Evolutionary conservation across 2,797 vertebrate species (phyloP), one percentile per base, ranked within the genome.

Genomic region (Carcharodon carcharias): DNA sequence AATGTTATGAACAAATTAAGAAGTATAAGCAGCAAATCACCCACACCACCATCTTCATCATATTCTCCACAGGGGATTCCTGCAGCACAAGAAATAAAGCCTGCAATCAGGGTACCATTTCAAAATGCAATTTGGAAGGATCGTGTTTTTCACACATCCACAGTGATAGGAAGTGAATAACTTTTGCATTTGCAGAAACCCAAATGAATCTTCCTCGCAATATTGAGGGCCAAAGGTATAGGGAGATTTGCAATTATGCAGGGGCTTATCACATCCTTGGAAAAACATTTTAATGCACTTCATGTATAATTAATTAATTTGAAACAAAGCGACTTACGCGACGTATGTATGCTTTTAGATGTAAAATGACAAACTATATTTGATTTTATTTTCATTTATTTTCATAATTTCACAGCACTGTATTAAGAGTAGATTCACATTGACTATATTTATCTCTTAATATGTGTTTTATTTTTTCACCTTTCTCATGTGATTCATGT

Each of bases 371-470:
- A 91, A 58, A 89, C 35, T 31, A 61, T 16, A 91, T 89, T 91
- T 35, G 28, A 91, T 31, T 91, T n/a, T 56, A 89, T 61, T 91
- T 61, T 91, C 31, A 91, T 91, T 91, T 91, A 61, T 61, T 91
- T 91, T 21, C 56, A 61, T 35, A 91, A 61, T 56, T 91, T 56
- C 88, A 61, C 88, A 61, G 56, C 88, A 61, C 16, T 91, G 12
- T 18, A 28, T 89, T 89, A 58, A 56, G 11, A 89, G 11, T 14
- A 77, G 50, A 56, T 89, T 58, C 87, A 35, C 16, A 61, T 58
- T 91, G 31, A 91, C 28, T 31, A 61, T 91, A 61, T 61, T 91
- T n/a, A 91, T 91, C 31, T 58, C 88, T 35, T 91, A 31, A 91
- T 61, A 16, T 91, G 35, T 16, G 4, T 91, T 58, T 28, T 28